Conservation (phyloP, 2,113 vertebrate genomes). For the Toxostoma redivivum region DNA sequence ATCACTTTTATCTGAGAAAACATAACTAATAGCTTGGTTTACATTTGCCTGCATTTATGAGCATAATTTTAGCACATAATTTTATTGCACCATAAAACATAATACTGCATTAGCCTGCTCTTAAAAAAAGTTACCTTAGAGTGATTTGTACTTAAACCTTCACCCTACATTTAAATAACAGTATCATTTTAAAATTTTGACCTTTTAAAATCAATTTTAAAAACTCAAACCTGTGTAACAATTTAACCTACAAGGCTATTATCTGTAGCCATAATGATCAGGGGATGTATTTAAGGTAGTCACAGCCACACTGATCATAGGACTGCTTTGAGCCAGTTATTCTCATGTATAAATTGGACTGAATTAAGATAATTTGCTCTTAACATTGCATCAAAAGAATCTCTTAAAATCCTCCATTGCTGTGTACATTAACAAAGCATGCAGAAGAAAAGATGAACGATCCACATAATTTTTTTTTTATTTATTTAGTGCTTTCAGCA, state of each 20-base stretch:
- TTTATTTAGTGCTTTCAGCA: background rate
- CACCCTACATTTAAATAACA: conserved; percentile 68
- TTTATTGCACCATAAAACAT: conserved; percentile 87
- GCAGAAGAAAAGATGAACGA: background rate
- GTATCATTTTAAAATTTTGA: conserved; percentile 68
- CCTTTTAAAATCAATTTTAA: conserved; percentile 61
- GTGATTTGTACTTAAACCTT: conserved; percentile 77
- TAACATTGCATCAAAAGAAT: background rate
- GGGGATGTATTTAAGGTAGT: conserved; percentile 46
- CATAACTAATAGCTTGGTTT: conserved; percentile 87
- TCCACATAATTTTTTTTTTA: background rate
- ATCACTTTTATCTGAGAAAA: conserved; percentile 87
- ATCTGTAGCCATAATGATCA: conserved; percentile 62
- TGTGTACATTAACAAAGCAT: background rate
- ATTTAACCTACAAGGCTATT: conserved; percentile 59
- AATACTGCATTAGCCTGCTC: conserved; percentile 79
- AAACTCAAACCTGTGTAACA: conserved; percentile 16
- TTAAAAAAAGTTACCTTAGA: conserved; percentile 74
- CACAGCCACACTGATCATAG: conserved; percentile 53
- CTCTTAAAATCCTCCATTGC: background rate
- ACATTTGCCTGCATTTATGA: conserved; percentile 85
- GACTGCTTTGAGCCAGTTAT: conserved; percentile 52
- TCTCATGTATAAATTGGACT: conserved; percentile 59
- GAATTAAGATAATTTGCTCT: conserved; percentile 44
- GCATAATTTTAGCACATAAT: conserved; percentile 83